Conservation (phyloP, 2,113 vertebrate species). For the Psammodynastes pulverulentus region DNA sequence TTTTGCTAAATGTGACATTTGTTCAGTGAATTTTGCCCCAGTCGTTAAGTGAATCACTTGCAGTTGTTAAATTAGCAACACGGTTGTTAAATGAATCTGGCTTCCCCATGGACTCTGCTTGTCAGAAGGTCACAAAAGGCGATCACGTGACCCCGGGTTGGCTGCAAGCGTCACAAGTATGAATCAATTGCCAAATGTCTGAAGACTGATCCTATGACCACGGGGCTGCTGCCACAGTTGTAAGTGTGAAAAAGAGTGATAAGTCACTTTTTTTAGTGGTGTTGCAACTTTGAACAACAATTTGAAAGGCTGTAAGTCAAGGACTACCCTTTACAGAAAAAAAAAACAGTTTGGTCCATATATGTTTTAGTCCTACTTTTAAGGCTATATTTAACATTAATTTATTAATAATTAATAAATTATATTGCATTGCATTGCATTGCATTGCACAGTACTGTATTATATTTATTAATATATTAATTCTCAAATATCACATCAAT, state of each 20-base stretch:
- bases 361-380: not conserved
- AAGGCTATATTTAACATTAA: not conserved
- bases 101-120: no score
- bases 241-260: not conserved
- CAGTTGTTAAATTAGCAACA: not conserved
- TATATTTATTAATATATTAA: no score
- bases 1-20: not conserved
- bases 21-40: not conserved
- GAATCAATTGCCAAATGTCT: not conserved
- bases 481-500: not conserved
- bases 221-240: no score
- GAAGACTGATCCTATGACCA: not conserved
- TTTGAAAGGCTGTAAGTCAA: no score
- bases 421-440: no score
- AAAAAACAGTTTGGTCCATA: not conserved
- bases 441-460: no score
- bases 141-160: no score
- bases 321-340: no score
- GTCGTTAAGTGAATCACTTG: not conserved
- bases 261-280: not conserved
- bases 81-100: not conserved
- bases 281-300: not conserved
- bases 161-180: not conserved
- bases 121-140: no score
- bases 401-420: no score